phyloP scores from a whole-genome alignment of 2,888 invertebrate genomes.

The Leptinotarsa tumamoca region DNA sequence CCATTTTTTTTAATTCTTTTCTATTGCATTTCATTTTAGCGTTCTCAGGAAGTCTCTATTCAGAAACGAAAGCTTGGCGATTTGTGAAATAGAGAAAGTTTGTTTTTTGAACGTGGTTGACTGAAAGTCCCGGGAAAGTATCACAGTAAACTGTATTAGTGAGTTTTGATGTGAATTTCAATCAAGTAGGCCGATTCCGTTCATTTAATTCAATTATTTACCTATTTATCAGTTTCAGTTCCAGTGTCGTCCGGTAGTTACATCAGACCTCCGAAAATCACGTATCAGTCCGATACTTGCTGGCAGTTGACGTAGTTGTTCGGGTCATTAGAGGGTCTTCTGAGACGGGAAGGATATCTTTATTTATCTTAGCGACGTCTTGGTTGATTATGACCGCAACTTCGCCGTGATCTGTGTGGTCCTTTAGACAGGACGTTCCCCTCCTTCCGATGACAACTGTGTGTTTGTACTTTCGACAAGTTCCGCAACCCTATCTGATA shows the following conservation, averaged over 20 bases:
- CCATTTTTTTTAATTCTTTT: too few relatives aligned
- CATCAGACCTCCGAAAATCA: constrained; percentile 45
- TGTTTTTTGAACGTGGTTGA: too few relatives aligned
- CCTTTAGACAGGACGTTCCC: constrained; percentile 53
- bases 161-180: too few relatives aligned
- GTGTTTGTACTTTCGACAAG: constrained; percentile 63
- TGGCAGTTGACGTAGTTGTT: constrained; percentile 63
- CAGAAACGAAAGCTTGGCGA: too few relatives aligned
- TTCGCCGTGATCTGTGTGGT: constrained; percentile 64
- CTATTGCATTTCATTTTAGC: too few relatives aligned
- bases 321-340: constrained; percentile 63
- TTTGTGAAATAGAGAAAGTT: too few relatives aligned
- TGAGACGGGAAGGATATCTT: constrained; percentile 63
- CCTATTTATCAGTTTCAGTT: too few relatives aligned
- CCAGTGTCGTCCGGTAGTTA: constrained; percentile 3
- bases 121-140: too few relatives aligned
- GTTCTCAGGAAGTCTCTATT: too few relatives aligned
- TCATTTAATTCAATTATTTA: too few relatives aligned
- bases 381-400: constrained; percentile 62
- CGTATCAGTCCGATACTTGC: constrained; percentile 59
- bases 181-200: too few relatives aligned
- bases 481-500: constrained; percentile 63
- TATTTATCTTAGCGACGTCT: constrained; percentile 66
- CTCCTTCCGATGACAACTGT: constrained; percentile 61
- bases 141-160: too few relatives aligned